Evolutionary conservation across 1,140 invertebrate genomes (phyloP), one percentile per base, ranked within the genome.

Genomic region (Plectus sambesii): DNA sequence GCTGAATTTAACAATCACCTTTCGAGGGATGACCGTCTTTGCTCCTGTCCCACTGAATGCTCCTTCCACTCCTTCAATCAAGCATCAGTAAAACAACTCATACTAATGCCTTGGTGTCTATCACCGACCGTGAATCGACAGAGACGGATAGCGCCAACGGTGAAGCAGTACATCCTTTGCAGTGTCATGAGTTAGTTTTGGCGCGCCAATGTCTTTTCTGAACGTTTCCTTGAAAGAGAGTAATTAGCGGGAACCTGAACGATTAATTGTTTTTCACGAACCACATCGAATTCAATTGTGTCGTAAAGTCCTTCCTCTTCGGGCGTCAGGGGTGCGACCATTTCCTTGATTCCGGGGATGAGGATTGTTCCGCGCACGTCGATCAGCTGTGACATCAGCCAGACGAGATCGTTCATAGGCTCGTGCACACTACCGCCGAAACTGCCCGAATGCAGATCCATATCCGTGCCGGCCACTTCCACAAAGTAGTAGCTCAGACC

Each of bases 361-460:
- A 83, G 68, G 59, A 94, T 89, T 49, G 81, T 81, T 15, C 85
- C 86, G 56, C 88, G 77, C 49, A 79, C 78, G 68, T 89, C 84
- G 2, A 86, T 79, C 12, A 94, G 70, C n/a, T 78, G 77, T 58
- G 81, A 79, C 69, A 94, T 76, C 20, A 94, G 61, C 62, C 83
- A 83, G 45, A 90, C 79, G 17, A 93, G 73, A 74, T 92, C 87
- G 4, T 80, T 69, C 84, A 93, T 86, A 0, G 82, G 87, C 78
- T 87, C 85, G 58, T 84, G 77, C 68, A 75, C 71, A 42, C 82
- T 81, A 24, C 92, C 92, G 19, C 92, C 92, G 75, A 82, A 94
- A 2, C 87, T 80, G 24, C 92, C 92, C 69, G 87, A 93, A 69
- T 97, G 92, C 12, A 98, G 72, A 76, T 98, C 93, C 74, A 87